Conservation (phyloP, 2,888 invertebrate genomes). For the Leptopilina myrica region DNA sequence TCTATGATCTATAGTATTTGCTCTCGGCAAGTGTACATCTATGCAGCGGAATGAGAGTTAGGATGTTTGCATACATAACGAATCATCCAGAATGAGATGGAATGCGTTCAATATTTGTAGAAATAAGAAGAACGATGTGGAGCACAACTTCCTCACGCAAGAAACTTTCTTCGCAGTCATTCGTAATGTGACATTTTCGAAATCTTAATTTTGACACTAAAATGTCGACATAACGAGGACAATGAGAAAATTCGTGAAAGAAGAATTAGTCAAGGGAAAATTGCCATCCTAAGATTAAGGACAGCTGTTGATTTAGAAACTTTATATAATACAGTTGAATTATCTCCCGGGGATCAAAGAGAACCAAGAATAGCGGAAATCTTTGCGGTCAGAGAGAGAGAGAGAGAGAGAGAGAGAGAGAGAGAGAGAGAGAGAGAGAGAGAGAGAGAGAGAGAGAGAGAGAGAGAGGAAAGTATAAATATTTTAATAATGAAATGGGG, state of each 20-base stretch:
- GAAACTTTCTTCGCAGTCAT: conserved; percentile 19
- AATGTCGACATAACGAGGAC: conserved; percentile 10
- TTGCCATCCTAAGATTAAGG: conserved; percentile 7
- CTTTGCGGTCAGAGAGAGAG: too few relatives aligned
- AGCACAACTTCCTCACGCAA: background rate
- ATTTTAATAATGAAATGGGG: background rate
- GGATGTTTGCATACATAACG: conserved; percentile 17
- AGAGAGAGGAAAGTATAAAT: background rate
- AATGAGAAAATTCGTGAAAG: conserved; percentile 8
- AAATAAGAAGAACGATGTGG: background rate
- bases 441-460: too few relatives aligned
- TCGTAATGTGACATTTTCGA: conserved; percentile 22
- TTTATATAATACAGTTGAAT: background rate
- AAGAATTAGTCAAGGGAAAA: background rate
- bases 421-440: too few relatives aligned
- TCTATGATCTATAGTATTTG: background rate
- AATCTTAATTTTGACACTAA: conserved; percentile 29
- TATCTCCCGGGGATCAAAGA: conserved; percentile 18
- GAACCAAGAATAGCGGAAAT: background rate
- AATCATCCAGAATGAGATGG: conserved; percentile 26
- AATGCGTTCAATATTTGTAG: conserved; percentile 10
- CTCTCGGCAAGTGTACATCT: background rate
- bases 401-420: too few relatives aligned
- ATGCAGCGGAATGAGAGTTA: background rate
- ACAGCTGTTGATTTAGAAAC: conserved; percentile 28